Base-by-base conservation (phyloP, 2,888 invertebrate species). In the Seira sanloemensis region DNA sequence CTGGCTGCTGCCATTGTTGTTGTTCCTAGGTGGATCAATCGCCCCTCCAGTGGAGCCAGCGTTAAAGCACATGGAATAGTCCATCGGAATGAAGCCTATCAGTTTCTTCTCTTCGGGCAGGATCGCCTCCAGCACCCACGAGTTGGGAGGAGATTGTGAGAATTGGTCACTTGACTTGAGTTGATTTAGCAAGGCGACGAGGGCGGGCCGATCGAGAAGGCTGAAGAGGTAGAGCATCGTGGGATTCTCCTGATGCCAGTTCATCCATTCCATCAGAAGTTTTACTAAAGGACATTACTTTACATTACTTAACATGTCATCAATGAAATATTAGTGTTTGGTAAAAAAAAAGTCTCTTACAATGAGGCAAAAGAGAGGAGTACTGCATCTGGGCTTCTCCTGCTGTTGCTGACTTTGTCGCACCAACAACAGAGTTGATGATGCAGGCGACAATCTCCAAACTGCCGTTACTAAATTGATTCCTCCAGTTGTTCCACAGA, bases 21-120 rank as follows among this genome's bases (percentile, higher is more conserved):
- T 68, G 2, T 50, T n/a, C 46, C 67, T 7, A 27, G 83, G 83
- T 5, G 83, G 83, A 58, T 83, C 83, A 12, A 83, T 68, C 4
- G 83, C 73, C 46, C 83, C 83, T 18, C 73, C 83, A 27, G 83
- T 73, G 1, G 83, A 83, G 58, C 83, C 78, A 2, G 83, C 83
- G 68, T 83, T 83, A 58, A 83, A 83, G 26, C 83, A 83, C 0
- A 77, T 21, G 65, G 86, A 77, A 46, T 77, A 86, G 25, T 85
- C 85, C 23, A 89, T 62, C 4, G 89, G 88, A 9, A 88, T 84
- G 71, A 88, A 89, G 25, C 89, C 88, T 21, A 88, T 84, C 1
- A 89, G 75, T 62, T 81, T 85, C 69, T 88, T 88, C 50, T 89
- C 89, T 77, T 89, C 89, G 9, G 88, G 88, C 1, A 89, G 81